Base-by-base conservation (phyloP, 2,797 vertebrate genomes). In the Knipowitschia caucasica region DNA sequence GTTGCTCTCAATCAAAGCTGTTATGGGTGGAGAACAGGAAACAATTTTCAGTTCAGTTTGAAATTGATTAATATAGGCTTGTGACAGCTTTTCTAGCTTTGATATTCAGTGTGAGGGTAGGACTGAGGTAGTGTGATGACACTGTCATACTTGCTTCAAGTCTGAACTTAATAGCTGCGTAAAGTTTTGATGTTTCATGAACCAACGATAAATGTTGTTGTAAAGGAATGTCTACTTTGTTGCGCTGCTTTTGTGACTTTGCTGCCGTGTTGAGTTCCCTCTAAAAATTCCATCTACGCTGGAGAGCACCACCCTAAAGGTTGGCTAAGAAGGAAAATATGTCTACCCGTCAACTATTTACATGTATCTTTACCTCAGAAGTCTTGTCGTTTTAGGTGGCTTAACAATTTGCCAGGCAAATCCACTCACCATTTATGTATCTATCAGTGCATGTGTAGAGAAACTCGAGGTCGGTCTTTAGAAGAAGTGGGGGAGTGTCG, bases 1-100 rank as follows among this genome's bases (percentile, higher is more conserved):
- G 93, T 93, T 90, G 91, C 89, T 91, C 89, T 83, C 90, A 93
- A 90, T 93, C 92, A 92, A 89, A 90, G 87, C 86, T 71, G 73
- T 90, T 90, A 88, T 23, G 88, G 89, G 86, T 49, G 70, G 82
- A 92, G 92, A 94, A 90, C 93, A 89, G 93, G 92, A 93, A 95
- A 94, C 94, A 93, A 95, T 95, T 96, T 95, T 94, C 90, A 90
- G 91, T 93, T 93, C 93, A 92, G 78, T 91, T 93, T 92, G 88
- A 90, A 93, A 91, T 91, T 88, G 90, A 94, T 94, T 94, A 92
- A 91, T 95, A 89, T 92, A 84, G 89, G 89, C 88, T 89, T 88
- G 83, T 94, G 93, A 94, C 91, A 91, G 89, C 73, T 89, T 65
- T 78, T 89, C 75, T 90, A 85, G 78, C 91, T 94, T 94, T 93